Base-by-base conservation (phyloP, 2,113 vertebrate genomes). In the Archocentrus centrarchus region DNA sequence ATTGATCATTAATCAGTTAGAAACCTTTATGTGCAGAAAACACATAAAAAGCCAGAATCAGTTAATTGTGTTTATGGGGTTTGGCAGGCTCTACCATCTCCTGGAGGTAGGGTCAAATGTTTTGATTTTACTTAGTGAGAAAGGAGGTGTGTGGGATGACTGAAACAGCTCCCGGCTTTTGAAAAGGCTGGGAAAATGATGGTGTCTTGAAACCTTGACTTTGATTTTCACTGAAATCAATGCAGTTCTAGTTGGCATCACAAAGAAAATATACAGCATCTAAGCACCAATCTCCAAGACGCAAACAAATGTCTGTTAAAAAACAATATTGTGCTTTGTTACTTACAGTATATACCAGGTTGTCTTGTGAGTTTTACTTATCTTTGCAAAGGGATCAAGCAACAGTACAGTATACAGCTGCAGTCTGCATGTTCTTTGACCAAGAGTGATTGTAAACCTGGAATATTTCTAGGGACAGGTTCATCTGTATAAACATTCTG, bases 1-100 rank as follows among this genome's bases (percentile, higher is more conserved):
- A 86, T 86, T 37, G 89, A 89, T 92, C 61, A 86, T 86, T 37
- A 87, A 89, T 92, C 60, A 55, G 59, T 88, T 86, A 32, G 73
- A 75, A 88, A 66, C 24, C 62, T 73, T n/a, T 27, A 27, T 1
- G 2, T 35, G 20, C 47, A 75, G 58, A 73, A 73, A 73, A 22
- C 22, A 13, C 27, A 39, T 1, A 41, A 15, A 73, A 82, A 68
- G 35, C 11, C 64, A 53, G 63, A 75, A 61, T 57, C 15, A 32
- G 6, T 27, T 14, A 55, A 73, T 73, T 73, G n/a, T 55, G 24
- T 73, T 55, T 9, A 3, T 55, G 27, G 27, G 20, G 2, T 18
- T 30, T 13, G 18, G 68, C 11, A n/a, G 32, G 3, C 47, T 73
- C 11, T n/a, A 73, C 27, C 47, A 73, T 73, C 47, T 73, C 18